Evolutionary conservation across 2,797 vertebrate genomes (phyloP), one percentile per base, ranked within the genome.

Genomic region (Rhadinocentrus ornatus): DNA sequence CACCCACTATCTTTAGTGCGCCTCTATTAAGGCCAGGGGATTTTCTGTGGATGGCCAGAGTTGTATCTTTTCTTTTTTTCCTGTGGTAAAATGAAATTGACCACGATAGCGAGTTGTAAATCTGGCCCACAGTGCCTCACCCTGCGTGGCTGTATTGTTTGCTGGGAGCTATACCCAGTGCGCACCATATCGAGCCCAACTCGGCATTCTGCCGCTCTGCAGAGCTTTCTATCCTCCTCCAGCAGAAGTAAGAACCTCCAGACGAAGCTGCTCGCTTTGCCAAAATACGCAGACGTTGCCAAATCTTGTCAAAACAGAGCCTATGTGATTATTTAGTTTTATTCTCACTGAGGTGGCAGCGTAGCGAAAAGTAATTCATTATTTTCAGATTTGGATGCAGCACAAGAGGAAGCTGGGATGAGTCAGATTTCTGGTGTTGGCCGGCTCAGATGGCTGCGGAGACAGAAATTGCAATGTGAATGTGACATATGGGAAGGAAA

Each of bases 51-150:
- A 24, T 57, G 35, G 44, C 1, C n/a, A n/a, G n/a, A n/a, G 71
- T 57, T 48, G 56, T 24, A 15, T 73, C n/a, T n/a, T 37, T 50
- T 76, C n/a, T 62, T 34, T 5, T 62, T 62, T 56, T 32, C 15
- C 3, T 48, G 22, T 7, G 2, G n/a, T 69, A 52, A 73, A 65
- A 34, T 57, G 20, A 69, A 71, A 76, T 72, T 62, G 67, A 68
- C n/a, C n/a, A n/a, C 62, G 24, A 78, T 74, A 63, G 73, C 71
- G 71, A 53, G 32, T 74, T 80, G 63, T 75, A 80, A 87, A 82
- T 70, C 71, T 54, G 73, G n/a, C 66, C 59, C 77, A 53, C 75
- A 84, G 77, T 87, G 86, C 83, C 66, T 87, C 87, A 88, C 50
- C 62, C 70, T 44, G 69, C 32, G 10, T 66, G 71, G 52, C 52